Evolutionary conservation across 1,140 invertebrate genomes (phyloP).

Genomic region (Pseudomyrmex sp.): DNA sequence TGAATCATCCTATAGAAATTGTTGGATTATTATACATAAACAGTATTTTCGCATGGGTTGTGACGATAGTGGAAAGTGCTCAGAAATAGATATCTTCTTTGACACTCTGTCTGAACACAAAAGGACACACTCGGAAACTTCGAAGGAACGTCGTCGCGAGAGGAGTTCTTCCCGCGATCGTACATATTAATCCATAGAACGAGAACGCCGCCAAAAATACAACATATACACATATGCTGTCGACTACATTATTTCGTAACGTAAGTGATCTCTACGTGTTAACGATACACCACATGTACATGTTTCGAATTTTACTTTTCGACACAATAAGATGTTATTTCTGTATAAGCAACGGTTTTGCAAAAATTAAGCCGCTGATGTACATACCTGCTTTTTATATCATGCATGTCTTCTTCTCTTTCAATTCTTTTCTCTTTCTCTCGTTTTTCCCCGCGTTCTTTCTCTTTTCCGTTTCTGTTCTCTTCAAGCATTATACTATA

Average conservation of each 20-base stretch:
- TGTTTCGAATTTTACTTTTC: conserved; percentile 61
- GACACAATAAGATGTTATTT: conserved; percentile 26
- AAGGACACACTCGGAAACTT: background rate
- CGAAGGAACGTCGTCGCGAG: conserved; percentile 35
- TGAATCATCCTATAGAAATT: no score
- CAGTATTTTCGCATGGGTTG: no score
- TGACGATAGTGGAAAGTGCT: background rate
- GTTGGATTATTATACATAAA: no score
- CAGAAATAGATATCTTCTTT: conserved; percentile 52
- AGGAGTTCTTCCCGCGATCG: conserved; percentile 31
- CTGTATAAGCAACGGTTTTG: no score
- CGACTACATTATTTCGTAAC: conserved; percentile 54
- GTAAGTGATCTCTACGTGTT: conserved; percentile 51
- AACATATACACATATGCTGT: conserved; percentile 32
- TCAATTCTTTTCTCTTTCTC: background rate
- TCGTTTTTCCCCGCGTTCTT: background rate
- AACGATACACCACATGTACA: conserved; percentile 45
- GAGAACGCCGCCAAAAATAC: conserved; percentile 15
- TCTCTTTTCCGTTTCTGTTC: background rate
- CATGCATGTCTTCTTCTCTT: no score
- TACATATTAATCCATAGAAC: conserved; percentile 12
- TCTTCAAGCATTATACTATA: no score
- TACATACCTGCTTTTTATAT: conserved; percentile 51
- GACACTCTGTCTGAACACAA: conserved; percentile 20
- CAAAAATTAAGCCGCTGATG: conserved; percentile 35